Evolutionary conservation across 1,140 invertebrate genomes (phyloP).

Genomic region (Heliothis virescens): DNA sequence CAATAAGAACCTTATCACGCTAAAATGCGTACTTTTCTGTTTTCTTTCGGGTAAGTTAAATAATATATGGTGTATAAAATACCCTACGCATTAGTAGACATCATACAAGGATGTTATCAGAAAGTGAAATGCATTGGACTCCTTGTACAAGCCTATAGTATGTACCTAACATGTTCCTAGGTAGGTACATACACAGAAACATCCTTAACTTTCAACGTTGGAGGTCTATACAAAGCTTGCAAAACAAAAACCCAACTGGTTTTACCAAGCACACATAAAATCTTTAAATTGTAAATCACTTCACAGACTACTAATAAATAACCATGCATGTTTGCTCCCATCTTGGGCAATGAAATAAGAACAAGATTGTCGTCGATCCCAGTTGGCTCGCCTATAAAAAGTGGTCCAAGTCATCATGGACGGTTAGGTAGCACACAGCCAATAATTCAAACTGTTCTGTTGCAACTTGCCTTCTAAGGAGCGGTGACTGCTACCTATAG

Average conservation of each 20-base stretch:
- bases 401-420: constrained; percentile 38
- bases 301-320: constrained; percentile 41
- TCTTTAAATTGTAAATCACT: constrained; percentile 25
- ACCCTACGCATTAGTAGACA: no score
- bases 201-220: not conserved
- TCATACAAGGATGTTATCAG: no score
- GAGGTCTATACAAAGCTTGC: not conserved
- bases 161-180: no score
- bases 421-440: constrained; percentile 22
- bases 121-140: no score
- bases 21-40: constrained; percentile 85
- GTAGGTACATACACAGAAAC: no score
- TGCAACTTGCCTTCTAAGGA: constrained; percentile 79
- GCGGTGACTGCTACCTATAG: constrained; percentile 55
- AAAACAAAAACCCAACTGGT: constrained; percentile 21
- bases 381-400: constrained; percentile 47
- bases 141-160: no score
- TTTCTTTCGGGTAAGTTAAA: constrained; percentile 85
- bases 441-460: constrained; percentile 51
- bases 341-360: constrained; percentile 36
- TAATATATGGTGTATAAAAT: no score
- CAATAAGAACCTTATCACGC: constrained; percentile 83
- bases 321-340: constrained; percentile 22
- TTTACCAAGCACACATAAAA: not conserved
- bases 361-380: constrained; percentile 13